Evolutionary conservation across 1,140 invertebrate species (phyloP).

Genomic region (Oedothorax gibbosus): DNA sequence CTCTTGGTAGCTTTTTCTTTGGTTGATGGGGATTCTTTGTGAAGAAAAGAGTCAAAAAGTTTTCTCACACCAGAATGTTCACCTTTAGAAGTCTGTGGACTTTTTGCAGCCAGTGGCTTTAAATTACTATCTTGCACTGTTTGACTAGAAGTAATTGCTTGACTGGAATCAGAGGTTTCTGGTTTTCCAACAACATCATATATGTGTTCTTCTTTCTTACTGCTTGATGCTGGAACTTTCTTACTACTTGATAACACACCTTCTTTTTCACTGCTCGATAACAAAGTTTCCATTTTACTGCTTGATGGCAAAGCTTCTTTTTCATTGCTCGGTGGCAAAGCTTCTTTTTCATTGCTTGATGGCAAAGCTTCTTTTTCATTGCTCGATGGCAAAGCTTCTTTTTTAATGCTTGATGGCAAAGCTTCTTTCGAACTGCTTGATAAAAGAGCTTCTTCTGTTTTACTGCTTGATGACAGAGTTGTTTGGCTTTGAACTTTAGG

Average conservation of each 20-base stretch:
- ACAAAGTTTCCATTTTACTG: too few species aligned
- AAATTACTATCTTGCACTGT: background rate
- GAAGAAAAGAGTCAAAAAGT: conserved; percentile 31
- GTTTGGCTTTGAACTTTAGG: conserved; percentile 4
- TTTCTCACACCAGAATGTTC: conserved; percentile 25
- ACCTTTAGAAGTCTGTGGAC: background rate
- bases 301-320: too few species aligned
- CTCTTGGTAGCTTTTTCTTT: conserved; percentile 14
- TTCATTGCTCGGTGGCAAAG: too few species aligned
- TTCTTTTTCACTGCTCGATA: background rate
- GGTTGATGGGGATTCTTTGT: conserved; percentile 11
- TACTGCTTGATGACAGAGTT: background rate
- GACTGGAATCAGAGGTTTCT: conserved; percentile 7
- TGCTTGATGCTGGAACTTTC: background rate
- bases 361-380: too few species aligned
- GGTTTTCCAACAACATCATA: conserved; percentile 49
- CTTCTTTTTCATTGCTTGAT: too few species aligned
- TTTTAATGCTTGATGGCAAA: background rate
- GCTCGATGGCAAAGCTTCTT: too few species aligned
- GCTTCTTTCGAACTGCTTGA: too few species aligned
- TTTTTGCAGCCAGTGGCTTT: background rate
- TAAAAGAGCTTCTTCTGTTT: too few species aligned
- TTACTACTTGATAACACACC: too few species aligned
- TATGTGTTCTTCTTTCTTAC: conserved; percentile 34
- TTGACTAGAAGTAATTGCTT: background rate